Conservation (phyloP, 2,797 vertebrate genomes). For the Apodemus agrarius region DNA sequence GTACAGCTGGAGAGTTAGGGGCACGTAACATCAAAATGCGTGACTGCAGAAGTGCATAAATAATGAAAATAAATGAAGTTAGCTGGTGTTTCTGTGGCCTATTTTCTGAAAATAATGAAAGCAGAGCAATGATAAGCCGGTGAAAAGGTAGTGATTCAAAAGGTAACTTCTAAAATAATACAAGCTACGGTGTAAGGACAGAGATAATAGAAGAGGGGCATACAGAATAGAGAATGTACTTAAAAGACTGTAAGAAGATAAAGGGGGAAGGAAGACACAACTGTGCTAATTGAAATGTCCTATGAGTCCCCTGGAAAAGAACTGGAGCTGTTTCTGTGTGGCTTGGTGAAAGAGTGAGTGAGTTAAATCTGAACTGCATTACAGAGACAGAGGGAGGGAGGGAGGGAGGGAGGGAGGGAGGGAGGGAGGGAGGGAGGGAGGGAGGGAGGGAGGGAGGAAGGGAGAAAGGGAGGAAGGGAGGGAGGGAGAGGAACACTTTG, state of each 20-base stretch:
- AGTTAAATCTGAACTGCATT: background rate
- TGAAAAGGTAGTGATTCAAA: background rate
- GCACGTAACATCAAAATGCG: background rate
- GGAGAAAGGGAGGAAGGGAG: background rate
- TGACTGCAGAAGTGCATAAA: background rate
- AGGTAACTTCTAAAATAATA: background rate
- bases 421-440: background rate
- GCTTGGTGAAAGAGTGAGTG: background rate
- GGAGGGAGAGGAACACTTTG: background rate
- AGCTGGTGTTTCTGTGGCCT: background rate
- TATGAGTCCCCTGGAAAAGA: background rate
- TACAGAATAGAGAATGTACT: background rate
- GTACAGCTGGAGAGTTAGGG: background rate
- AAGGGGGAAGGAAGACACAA: background rate
- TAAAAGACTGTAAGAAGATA: background rate
- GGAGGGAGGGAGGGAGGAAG: background rate
- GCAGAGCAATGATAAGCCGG: background rate
- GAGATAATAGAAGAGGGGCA: background rate
- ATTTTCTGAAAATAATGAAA: constrained; percentile 4
- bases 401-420: background rate
- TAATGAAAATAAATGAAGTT: background rate
- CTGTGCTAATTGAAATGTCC: background rate
- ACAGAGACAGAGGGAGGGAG: background rate
- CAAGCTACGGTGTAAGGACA: background rate
- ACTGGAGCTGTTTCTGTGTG: background rate